A percentile compares a stretch with the other conserved stretches of the same genome.
Evolutionary conservation across 2,797 vertebrate species (phyloP).

Genomic region (Chaunax sp.): DNA sequence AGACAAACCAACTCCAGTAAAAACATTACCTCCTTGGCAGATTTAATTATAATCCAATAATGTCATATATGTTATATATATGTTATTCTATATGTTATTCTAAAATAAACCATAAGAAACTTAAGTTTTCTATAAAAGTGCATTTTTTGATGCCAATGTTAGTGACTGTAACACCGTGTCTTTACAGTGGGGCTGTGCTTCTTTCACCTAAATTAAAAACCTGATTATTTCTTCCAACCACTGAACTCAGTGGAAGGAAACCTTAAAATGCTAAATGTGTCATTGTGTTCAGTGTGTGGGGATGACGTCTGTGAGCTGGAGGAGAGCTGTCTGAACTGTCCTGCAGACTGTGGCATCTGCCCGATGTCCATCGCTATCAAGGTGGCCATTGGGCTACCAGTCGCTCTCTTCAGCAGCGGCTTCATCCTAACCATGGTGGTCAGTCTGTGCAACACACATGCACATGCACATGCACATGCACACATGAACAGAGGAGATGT

Average conservation of each 20-base stretch:
- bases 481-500: constrained; percentile 9
- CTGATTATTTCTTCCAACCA: background rate
- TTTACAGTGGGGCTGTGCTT: too few relatives aligned
- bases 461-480: constrained; percentile 7
- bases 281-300: constrained; percentile 79
- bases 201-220: background rate
- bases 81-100: too few relatives aligned
- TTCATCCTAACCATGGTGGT: constrained; percentile 86
- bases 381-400: constrained; percentile 82
- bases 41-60: background rate
- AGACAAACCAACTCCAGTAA: too few relatives aligned
- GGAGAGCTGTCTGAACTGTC: constrained; percentile 84
- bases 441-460: constrained; percentile 39
- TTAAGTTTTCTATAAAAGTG: too few relatives aligned
- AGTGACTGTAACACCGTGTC: too few relatives aligned
- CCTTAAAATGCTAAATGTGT: constrained; percentile 8
- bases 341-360: constrained; percentile 85
- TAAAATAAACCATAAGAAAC: too few relatives aligned
- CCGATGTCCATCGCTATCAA: constrained; percentile 83
- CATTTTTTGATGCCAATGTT: too few relatives aligned
- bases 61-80: background rate
- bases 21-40: too few relatives aligned
- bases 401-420: constrained; percentile 80
- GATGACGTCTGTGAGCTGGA: constrained; percentile 80
- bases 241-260: constrained; percentile 6